Conservation (phyloP, 1,140 invertebrate genomes). For the Drosophila carrolli region DNA sequence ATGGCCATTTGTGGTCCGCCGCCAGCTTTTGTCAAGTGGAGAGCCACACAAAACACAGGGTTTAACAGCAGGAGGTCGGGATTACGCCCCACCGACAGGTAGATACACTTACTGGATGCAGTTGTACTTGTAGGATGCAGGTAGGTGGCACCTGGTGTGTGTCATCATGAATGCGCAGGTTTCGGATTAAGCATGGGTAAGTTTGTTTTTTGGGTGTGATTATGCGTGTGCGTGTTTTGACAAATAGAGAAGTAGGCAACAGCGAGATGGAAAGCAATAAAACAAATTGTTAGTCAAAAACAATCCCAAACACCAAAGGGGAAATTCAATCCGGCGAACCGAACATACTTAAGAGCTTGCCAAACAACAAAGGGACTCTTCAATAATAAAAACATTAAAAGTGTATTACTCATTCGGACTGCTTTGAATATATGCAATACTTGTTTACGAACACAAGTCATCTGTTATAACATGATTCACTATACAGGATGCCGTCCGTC, state of each 20-base stretch:
- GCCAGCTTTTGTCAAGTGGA: slow-evolving; percentile 78
- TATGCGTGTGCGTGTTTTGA: slow-evolving; percentile 45
- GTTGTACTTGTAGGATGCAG: slow-evolving; percentile 88
- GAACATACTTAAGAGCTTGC: slow-evolving; percentile 18
- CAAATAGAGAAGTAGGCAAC: slow-evolving; percentile 53
- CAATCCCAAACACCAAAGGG: slow-evolving; percentile 55
- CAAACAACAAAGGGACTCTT: slow-evolving; percentile 6
- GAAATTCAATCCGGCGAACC: slow-evolving; percentile 1
- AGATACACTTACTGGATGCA: slow-evolving; percentile 89
- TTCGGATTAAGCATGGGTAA: slow-evolving; percentile 51
- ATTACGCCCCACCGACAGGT: slow-evolving; percentile 10
- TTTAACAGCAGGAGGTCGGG: slow-evolving; percentile 25
- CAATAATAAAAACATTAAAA: neutral
- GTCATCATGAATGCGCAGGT: slow-evolving; percentile 76
- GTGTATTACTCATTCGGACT: neutral
- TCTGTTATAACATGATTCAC: slow-evolving; percentile 41
- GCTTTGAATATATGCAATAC: too few relatives aligned
- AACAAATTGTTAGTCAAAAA: slow-evolving; percentile 75
- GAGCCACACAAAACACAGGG: slow-evolving; percentile 51
- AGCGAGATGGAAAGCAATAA: slow-evolving; percentile 73
- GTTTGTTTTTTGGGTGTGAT: slow-evolving; percentile 15
- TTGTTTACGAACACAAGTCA: slow-evolving; percentile 47
- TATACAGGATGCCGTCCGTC: slow-evolving; percentile 51
- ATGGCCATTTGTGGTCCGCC: slow-evolving; percentile 15
- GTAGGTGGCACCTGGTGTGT: slow-evolving; percentile 86